Base-by-base conservation (phyloP, 92 coral and sea anemone genomes). In the Blastomussa wellsi region DNA sequence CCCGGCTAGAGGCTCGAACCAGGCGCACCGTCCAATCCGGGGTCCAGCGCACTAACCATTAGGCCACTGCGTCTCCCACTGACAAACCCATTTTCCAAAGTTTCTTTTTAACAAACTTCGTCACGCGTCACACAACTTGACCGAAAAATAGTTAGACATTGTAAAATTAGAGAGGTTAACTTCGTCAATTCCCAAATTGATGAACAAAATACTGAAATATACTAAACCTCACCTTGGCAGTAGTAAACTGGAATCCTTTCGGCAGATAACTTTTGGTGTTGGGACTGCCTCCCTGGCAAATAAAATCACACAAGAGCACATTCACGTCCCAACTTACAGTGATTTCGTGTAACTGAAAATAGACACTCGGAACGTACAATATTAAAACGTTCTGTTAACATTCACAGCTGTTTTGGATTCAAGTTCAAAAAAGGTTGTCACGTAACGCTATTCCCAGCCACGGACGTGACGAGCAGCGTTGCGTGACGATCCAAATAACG, bases 241-340 rank as follows among this genome's bases (percentile, higher is more conserved):
- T 76, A 44, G 90, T 71, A 79, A 94, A 84, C 15, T 78, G 51
- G 53, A 94, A 96, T n/a, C 95, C 96, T 39, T 90, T 86, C 13
- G 98, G 98, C 29, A 96, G 90, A 78, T 96, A 96, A 42, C 83
- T 88, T 78, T 89, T 92, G 52, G 85, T 89, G 93, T 96, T 96
- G 16, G 89, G 92, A 14, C 74, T 57, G 28, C 70, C 70, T 31
- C 42, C 80, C 87, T 83, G 42, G 20, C 36, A 39, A 15, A 33
- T 33, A 55, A 31, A 74, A 74, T 71, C 20, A 71, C 51, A 71
- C 68, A 28, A 60, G 11, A 22, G 3, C 44, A 41, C 4, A 41
- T 3, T 41, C 44, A 41, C 44, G 7, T 41, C 7, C 7, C 44
- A 41, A 41, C 44, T 41, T 41, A 41, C 44, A 41, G 44, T 41